phyloP scores from a whole-genome alignment of 2,113 vertebrate species.

The Hepsetus odoe region DNA sequence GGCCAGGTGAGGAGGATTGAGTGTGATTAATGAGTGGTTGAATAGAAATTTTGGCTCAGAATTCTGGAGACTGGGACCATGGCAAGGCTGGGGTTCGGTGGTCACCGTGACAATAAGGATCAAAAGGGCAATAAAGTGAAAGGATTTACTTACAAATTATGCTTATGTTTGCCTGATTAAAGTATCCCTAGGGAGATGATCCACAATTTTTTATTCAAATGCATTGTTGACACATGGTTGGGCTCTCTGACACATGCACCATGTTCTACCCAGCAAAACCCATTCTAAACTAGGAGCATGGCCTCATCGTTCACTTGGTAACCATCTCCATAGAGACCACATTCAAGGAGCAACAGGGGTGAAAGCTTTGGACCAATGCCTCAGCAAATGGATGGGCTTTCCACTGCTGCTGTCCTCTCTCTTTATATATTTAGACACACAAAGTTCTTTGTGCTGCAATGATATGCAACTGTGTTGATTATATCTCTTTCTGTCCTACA shows the following conservation, averaged over 20 bases:
- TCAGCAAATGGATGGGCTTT: constrained; percentile 3
- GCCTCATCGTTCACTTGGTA: constrained; percentile 52
- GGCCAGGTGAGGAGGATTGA: too few relatives aligned
- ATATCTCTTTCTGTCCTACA: not conserved
- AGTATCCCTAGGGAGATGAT: not conserved
- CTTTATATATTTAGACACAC: constrained; percentile 13
- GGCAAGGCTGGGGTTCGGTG: too few relatives aligned
- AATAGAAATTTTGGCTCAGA: too few relatives aligned
- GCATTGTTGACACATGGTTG: not conserved
- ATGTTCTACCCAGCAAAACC: constrained; percentile 32
- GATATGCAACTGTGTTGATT: constrained; percentile 10
- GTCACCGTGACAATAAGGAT: too few relatives aligned
- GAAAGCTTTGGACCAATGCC: constrained; percentile 25
- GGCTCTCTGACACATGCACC: not conserved
- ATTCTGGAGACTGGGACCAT: too few relatives aligned
- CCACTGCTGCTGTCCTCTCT: constrained; percentile 6
- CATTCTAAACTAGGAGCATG: constrained; percentile 49
- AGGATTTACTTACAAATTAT: too few relatives aligned
- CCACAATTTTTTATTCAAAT: not conserved
- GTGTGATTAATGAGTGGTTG: too few relatives aligned
- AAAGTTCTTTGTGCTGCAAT: not conserved
- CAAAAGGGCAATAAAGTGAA: too few relatives aligned
- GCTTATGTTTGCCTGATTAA: not conserved
- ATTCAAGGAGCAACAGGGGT: constrained; percentile 13
- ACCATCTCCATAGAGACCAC: constrained; percentile 40